phyloP scores from a whole-genome alignment of 92 coral and sea anemone genomes.

The Diadumene lineata region DNA sequence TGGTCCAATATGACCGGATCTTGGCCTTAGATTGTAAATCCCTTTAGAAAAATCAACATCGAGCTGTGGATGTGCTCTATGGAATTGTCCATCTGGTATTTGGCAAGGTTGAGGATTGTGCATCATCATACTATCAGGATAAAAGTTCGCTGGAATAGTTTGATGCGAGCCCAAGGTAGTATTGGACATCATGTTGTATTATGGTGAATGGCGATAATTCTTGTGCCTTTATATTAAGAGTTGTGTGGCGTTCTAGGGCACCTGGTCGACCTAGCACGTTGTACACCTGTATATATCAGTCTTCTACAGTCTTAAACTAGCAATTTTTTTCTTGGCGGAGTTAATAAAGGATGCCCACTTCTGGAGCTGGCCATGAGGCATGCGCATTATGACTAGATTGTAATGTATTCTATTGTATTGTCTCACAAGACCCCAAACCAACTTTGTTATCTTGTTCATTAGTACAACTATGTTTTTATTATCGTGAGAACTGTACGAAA shows the following conservation, averaged over 20 bases:
- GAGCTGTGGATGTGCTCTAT: conserved; percentile 32
- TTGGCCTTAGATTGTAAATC: conserved; percentile 85
- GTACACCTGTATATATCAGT: conserved; percentile 40
- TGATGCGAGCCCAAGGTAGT: conserved; percentile 51
- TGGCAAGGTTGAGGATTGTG: conserved; percentile 50
- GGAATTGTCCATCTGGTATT: conserved; percentile 71
- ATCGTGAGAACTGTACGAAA: conserved; percentile 11
- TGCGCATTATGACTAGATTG: conserved; percentile 31
- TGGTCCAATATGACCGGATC: conserved; percentile 55
- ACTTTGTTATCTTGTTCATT: not conserved
- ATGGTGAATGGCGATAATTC: conserved; percentile 5
- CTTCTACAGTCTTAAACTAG: conserved; percentile 32
- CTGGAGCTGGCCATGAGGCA: conserved; percentile 15
- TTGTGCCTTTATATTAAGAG: conserved; percentile 38
- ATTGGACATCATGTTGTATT: conserved; percentile 49
- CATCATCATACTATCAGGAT: conserved; percentile 70
- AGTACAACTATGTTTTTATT: not conserved
- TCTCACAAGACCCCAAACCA: conserved; percentile 6
- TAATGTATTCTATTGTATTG: conserved; percentile 25
- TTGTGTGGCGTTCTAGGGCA: conserved; percentile 35
- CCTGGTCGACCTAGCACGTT: conserved; percentile 42
- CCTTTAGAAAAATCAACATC: conserved; percentile 83
- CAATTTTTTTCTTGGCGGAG: conserved; percentile 22
- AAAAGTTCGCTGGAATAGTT: conserved; percentile 37
- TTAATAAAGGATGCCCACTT: conserved; percentile 30